Evolutionary conservation across 2,888 invertebrate genomes (phyloP), one percentile per base, ranked within the genome.

Genomic region (Platycheirus rosarum): DNA sequence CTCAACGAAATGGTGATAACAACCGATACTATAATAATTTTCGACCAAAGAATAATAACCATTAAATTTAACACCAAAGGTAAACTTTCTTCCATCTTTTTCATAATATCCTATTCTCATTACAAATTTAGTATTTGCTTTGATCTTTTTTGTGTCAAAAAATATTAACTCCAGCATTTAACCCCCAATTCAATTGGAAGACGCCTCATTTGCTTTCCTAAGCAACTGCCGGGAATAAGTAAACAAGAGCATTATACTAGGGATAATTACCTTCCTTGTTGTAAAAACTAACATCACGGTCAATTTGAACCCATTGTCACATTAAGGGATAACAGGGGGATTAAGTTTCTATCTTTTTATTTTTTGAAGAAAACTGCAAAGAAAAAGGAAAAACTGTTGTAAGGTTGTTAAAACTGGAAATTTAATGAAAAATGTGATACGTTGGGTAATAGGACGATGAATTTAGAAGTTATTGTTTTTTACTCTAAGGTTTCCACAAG

Each of bases 261-360:
- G 26, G 35, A 35, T n/a, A 35, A 42, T 35, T 70, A 32, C 14
- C 48, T 18, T 57, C 48, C 18, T 16, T 29, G 14, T 48, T 35
- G 57, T 57, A 60, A 29, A 48, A 53, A 74, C 53, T 63, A 20
- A 49, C 57, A 40, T 29, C 26, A 62, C 65, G 48, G 65, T 42
- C 65, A 53, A 57, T 74, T 65, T 65, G 48, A 74, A 65, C 65
- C 73, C 65, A 48, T 74, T 49, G 40, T 40, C 35, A 65, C 37
- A 48, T 32, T 48, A 55, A 40, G 11, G 63, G 49, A 49, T 49
- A 29, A 49, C 49, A 49, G 16, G 20, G 40, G 73, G 55, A 74
- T 74, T 74, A 66, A 20, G 26, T 49, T 29, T 14, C 49, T 29
- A 9, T 8, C n/a, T n/a, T n/a, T n/a, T n/a, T n/a, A n/a, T n/a